Conservation (phyloP, 2,797 vertebrate species). For the Gymnothorax javanicus region DNA sequence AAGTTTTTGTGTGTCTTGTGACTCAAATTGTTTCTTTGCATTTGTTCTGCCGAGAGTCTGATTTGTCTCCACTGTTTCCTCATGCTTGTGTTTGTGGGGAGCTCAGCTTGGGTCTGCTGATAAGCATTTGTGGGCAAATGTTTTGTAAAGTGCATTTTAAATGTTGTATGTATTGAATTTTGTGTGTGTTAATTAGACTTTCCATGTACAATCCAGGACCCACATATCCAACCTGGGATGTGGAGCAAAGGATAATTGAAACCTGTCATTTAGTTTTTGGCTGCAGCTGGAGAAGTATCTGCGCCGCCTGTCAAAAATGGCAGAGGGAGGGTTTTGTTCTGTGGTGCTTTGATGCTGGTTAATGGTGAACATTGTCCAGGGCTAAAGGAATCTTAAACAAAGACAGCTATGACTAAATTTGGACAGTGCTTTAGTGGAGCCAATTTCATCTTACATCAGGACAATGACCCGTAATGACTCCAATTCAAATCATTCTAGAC, state of each 20-base stretch:
- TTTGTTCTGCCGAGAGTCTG: neutral
- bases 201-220: neutral
- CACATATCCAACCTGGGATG: neutral
- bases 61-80: neutral
- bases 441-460: too few relatives aligned
- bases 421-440: too few relatives aligned
- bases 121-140: neutral
- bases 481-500: too few relatives aligned
- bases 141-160: neutral
- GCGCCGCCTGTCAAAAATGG: too few relatives aligned
- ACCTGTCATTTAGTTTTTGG: neutral
- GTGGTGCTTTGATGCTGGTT: too few relatives aligned
- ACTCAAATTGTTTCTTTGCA: neutral
- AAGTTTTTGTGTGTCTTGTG: neutral
- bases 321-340: too few relatives aligned
- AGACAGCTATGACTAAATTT: too few relatives aligned
- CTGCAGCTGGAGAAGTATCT: too few relatives aligned
- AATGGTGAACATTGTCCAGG: too few relatives aligned
- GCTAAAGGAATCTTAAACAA: too few relatives aligned
- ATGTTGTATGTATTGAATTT: neutral
- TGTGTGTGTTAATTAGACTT: neutral
- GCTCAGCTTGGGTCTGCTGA: neutral
- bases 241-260: neutral
- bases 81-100: neutral
- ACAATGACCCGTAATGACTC: too few relatives aligned